Base-by-base conservation (phyloP, 2,888 invertebrate species). In the Hemistola chrysoprasaria region DNA sequence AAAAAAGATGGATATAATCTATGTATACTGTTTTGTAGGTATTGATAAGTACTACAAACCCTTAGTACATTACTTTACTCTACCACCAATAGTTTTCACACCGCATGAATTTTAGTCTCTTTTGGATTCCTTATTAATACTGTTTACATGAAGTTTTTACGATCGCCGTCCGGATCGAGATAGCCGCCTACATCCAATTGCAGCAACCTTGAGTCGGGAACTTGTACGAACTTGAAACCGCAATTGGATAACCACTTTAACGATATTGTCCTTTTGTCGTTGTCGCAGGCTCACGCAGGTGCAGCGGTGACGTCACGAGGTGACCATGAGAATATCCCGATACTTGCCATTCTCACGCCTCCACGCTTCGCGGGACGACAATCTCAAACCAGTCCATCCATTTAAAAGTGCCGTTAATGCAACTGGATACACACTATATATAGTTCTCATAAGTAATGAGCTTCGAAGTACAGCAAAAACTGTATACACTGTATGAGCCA, bases 301-400 rank as follows among this genome's bases (percentile, higher is more conserved):
- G 83, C 71, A 65, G 59, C 53, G 62, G 57, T 82, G 85, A 84
- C 82, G 82, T 82, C 78, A 81, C 56, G 49, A 50, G 48, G 22
- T 53, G 70, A 51, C 83, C 82, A 76, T 87, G 87, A 82, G 84
- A 84, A 80, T 75, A 73, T 71, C 66, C 78, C 71, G 60, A 66
- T 67, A 71, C 66, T 73, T 62, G 76, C 79, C 77, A 80, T 80
- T 87, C 87, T 84, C 87, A 87, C 87, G 87, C 85, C 87, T 82
- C 70, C 83, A 61, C 78, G 62, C 87, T 82, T 70, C 83, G 62
- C 78, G 62, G 57, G 65, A 71, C 72, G 74, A 73, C 78, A 74
- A 70, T 73, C 69, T 65, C 68, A 69, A 81, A 84, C 86, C 80
- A 72, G 85, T 84, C 75, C 65, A 64, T 70, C 66, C 71, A 75